A percentile compares a stretch with the other conserved stretches of the same genome.
These are phyloP conservation scores for Eupithecia inturbata DNA, from an alignment of 2,888 invertebrate genomes.

Conservation along the genomic window DNA sequence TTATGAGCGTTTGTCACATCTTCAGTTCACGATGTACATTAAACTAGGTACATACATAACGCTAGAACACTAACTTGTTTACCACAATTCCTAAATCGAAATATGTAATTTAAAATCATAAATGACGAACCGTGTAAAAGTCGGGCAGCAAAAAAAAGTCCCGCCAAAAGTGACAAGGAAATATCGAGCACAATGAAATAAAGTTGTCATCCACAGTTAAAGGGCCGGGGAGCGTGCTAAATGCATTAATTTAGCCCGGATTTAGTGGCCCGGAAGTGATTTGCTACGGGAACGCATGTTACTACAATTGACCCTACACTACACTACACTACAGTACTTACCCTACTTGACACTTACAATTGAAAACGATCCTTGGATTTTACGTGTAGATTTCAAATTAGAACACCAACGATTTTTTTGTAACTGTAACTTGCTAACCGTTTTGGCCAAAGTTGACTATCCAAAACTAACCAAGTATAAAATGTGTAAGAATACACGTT, in stretches of 20 bases:
- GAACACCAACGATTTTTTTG: neutral
- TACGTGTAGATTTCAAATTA: slow-evolving; percentile 14
- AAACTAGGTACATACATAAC: neutral
- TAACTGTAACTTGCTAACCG: neutral
- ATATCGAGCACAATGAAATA: slow-evolving; percentile 81
- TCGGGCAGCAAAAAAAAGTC: slow-evolving; percentile 40
- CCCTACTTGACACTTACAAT: slow-evolving; percentile 64
- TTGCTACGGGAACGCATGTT: slow-evolving; percentile 83
- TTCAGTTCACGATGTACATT: neutral
- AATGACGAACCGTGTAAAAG: slow-evolving; percentile 40
- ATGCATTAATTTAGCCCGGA: slow-evolving; percentile 84
- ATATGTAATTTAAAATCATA: slow-evolving; percentile 18
- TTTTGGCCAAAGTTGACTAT: neutral
- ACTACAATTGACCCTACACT: slow-evolving; percentile 76
- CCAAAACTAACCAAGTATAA: neutral
- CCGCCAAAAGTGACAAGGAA: slow-evolving; percentile 79
- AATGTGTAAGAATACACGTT: neutral
- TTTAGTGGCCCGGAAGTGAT: slow-evolving; percentile 84
- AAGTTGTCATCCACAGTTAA: slow-evolving; percentile 82
- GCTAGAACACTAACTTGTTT: neutral
- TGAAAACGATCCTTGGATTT: slow-evolving; percentile 62
- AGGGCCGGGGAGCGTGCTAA: slow-evolving; percentile 80
- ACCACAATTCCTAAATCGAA: neutral
- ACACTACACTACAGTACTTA: slow-evolving; percentile 60
- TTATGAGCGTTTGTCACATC: neutral